phyloP scores from a whole-genome alignment of 2,113 vertebrate genomes.

The Andinoacara biseriatus region DNA sequence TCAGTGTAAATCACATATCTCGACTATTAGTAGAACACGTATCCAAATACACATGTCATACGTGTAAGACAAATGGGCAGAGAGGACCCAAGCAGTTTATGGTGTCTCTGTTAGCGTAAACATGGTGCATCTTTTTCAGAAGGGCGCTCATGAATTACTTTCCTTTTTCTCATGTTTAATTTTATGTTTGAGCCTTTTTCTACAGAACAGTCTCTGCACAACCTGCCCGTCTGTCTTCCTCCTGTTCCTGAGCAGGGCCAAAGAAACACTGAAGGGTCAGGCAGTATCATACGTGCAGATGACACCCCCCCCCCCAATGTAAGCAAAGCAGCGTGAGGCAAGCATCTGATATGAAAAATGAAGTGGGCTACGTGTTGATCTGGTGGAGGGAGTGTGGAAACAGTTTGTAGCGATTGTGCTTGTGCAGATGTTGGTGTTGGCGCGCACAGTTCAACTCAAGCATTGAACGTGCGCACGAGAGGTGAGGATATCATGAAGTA shows the following conservation, averaged over 20 bases:
- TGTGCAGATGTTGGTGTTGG: neutral
- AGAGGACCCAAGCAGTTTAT: slow-evolving; percentile 10
- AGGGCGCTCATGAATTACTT: neutral
- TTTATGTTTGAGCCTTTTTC: slow-evolving; percentile 23
- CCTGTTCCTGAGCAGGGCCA: slow-evolving; percentile 25
- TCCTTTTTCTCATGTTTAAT: slow-evolving; percentile 37
- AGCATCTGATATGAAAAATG: slow-evolving; percentile 31
- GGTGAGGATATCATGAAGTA: accelerated
- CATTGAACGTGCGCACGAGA: neutral
- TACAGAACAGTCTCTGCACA: neutral
- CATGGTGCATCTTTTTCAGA: slow-evolving; percentile 33
- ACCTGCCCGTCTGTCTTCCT: slow-evolving; percentile 36
- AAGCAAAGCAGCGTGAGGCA: slow-evolving; percentile 17
- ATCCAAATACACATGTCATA: slow-evolving; percentile 46
- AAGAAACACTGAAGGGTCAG: slow-evolving; percentile 41
- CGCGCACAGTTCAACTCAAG: neutral
- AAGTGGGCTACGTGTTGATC: neutral
- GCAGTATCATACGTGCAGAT: slow-evolving; percentile 10
- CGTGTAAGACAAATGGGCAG: slow-evolving; percentile 39
- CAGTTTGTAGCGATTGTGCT: neutral
- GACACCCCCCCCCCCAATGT: slow-evolving; percentile 14
- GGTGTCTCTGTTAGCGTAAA: slow-evolving; percentile 36
- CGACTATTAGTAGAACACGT: slow-evolving; percentile 26
- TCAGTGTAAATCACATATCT: slow-evolving; percentile 50
- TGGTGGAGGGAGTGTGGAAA: neutral